Conservation (phyloP, 2,888 invertebrate genomes). For the Erebia epiphron region DNA sequence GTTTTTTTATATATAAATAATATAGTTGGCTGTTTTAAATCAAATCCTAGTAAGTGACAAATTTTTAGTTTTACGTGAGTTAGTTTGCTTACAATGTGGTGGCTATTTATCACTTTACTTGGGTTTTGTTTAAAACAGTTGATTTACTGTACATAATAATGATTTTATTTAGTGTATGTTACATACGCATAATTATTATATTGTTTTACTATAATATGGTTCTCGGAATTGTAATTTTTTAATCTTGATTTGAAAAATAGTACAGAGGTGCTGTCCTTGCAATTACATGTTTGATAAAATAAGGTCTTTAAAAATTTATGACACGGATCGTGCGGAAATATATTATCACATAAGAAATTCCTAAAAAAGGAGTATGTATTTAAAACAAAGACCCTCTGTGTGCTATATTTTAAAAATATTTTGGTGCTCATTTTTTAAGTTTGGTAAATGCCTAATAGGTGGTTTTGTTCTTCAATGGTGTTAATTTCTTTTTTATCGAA, state of each 20-base stretch:
- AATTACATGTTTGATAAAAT: not conserved
- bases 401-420: slow-evolving; percentile 24
- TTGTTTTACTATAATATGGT: not conserved
- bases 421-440: slow-evolving; percentile 35
- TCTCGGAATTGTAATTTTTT: no score
- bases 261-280: not conserved
- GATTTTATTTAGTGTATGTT: not conserved
- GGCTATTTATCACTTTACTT: not conserved
- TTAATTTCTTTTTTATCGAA: slow-evolving; percentile 19
- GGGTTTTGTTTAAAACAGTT: not conserved
- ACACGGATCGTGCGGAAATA: not conserved
- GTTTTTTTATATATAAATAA: not conserved
- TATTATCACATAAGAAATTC: not conserved
- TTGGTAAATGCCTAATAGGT: slow-evolving; percentile 1
- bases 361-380: no score
- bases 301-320: not conserved
- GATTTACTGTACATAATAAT: not conserved
- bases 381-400: not conserved
- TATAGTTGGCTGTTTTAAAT: not conserved
- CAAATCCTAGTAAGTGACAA: not conserved
- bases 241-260: not conserved
- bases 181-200: not conserved
- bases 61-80: not conserved
- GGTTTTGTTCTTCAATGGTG: slow-evolving; percentile 12
- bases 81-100: not conserved